A percentile compares a stretch with the other conserved stretches of the same genome.
Evolutionary conservation across 2,797 vertebrate species (phyloP).

Genomic region (Pangasius larnaudii): DNA sequence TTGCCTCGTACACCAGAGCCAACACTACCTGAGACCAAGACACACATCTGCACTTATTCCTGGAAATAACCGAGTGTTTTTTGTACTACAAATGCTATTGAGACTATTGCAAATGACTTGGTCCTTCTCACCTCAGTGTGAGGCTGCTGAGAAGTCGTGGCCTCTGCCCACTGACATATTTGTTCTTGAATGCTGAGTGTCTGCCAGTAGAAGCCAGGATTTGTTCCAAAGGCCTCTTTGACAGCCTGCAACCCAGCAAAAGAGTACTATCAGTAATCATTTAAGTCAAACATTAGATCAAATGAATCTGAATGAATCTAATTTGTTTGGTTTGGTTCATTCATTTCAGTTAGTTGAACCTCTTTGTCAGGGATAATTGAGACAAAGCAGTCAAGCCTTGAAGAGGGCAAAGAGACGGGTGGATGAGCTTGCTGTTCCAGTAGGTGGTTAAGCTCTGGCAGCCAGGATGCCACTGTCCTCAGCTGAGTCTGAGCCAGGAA

Average conservation of each 20-base stretch:
- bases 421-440: slow-evolving; percentile 60
- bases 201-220: slow-evolving; percentile 76
- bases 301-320: neutral
- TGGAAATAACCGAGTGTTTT: neutral
- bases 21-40: slow-evolving; percentile 70
- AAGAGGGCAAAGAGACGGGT: slow-evolving; percentile 62
- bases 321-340: slow-evolving; percentile 24
- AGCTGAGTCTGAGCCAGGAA: slow-evolving; percentile 69
- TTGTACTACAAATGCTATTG: neutral
- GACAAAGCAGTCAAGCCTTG: slow-evolving; percentile 62
- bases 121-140: slow-evolving; percentile 68
- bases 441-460: slow-evolving; percentile 56
- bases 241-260: slow-evolving; percentile 65
- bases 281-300: neutral
- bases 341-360: neutral
- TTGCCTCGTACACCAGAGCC: slow-evolving; percentile 69
- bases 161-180: slow-evolving; percentile 66
- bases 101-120: neutral
- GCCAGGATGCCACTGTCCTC: slow-evolving; percentile 66
- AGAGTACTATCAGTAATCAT: neutral
- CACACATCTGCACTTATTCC: neutral
- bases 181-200: slow-evolving; percentile 71
- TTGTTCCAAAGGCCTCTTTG: slow-evolving; percentile 67
- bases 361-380: neutral
- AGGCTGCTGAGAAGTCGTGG: slow-evolving; percentile 53